Evolutionary conservation across 2,797 vertebrate genomes (phyloP), one percentile per base, ranked within the genome.

Genomic region (Chrosomus eos): DNA sequence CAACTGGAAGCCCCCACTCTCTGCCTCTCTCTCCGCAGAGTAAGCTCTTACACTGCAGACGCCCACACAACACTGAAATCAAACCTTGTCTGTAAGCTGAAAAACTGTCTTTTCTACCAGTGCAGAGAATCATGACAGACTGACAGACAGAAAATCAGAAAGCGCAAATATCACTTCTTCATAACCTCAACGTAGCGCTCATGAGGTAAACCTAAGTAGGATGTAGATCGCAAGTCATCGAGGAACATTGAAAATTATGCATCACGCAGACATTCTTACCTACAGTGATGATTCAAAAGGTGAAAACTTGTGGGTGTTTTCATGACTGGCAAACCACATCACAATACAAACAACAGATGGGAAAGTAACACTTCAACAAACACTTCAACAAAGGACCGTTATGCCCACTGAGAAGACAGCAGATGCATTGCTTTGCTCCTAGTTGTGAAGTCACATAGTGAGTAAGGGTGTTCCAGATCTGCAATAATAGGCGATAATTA

Each of bases 1-100:
- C 80, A 87, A 87, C 83, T 79, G 70, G 77, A 86, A 85, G 87
- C 71, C 83, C 80, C 77, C 77, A 55, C 67, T 45, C 79, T 88
- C 73, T 88, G 72, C 82, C 67, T 80, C 80, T 79, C 45, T 79
- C 85, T 88, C 70, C 51, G 19, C 85, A 88, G 91, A 93, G 90
- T 89, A 90, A 86, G 89, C 91, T 89, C 89, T 89, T 74, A 78
- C 88, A 88, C 88, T 86, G 88, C 83, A 88, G 80, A 89, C 87
- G 77, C 89, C 89, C 81, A 90, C 89, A 86, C 83, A 77, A 75
- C 84, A 82, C 80, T 88, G 83, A 80, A 89, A 88, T 80, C 53
- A 90, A 88, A 88, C 82, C 89, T 89, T 36, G 79, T 80, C 83
- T 73, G 91, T 91, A 86, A 88, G 90, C 79, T 86, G 90, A 81